Evolutionary conservation across 1,140 invertebrate species (phyloP), one percentile per base, ranked within the genome.

Genomic region (Caerostris extrusa): DNA sequence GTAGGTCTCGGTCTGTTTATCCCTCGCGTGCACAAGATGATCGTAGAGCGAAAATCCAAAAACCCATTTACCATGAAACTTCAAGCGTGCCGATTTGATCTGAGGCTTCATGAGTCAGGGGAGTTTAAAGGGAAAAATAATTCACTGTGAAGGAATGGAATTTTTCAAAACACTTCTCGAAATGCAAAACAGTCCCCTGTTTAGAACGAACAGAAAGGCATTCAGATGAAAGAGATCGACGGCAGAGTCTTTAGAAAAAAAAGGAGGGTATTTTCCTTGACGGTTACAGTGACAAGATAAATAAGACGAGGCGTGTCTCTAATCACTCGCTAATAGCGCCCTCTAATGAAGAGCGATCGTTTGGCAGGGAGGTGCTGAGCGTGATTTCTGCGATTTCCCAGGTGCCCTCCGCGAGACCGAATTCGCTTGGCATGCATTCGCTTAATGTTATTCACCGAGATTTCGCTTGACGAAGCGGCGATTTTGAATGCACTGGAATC

Each of bases 251-350:
- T 8, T 71, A n/a, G 8, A 7, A 19, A 19, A 71, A 19, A 34
- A 71, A 71, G 34, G 19, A 67, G 6, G 61, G 61, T n/a, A 67
- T 7, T n/a, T n/a, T 34, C 17, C 17, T 5, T 71, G 67, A 50
- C n/a, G n/a, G 67, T 19, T 71, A 71, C 67, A 71, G 67, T 34
- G 67, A 71, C 67, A 34, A 71, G 67, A 71, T 71, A 71, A 71
- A 71, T 71, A 71, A 71, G 67, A 34, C 34, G 19, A 34, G 67
- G 17, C 34, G 67, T 71, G 67, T 19, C 67, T 71, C 17, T 71
- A 71, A 71, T 71, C 67, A 7, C 34, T 19, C 34, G 67, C 67
- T 71, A 14, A 67, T 17, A 67, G 61, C 61, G 61, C 5, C 5
- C 67, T 71, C 67, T 71, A 71, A 71, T 71, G 19, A 71, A 71